These are phyloP conservation scores for Ctenoplectra terminalis DNA, from an alignment of 1,140 invertebrate genomes.

Conservation along the genomic window DNA sequence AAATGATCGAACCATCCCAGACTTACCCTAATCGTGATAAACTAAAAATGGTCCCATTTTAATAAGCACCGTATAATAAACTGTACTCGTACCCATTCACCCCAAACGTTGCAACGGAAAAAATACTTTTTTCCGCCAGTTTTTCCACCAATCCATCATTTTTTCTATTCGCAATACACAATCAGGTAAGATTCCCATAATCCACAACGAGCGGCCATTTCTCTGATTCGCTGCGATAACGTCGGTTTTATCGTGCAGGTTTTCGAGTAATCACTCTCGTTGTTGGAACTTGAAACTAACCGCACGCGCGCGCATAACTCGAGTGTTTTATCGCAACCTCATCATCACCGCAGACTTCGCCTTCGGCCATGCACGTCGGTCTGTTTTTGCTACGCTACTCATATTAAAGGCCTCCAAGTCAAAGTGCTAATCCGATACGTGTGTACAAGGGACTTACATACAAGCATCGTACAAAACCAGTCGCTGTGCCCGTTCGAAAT, in stretches of 20 bases:
- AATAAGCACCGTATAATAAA: too few relatives aligned
- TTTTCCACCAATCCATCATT: too few relatives aligned
- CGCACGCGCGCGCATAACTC: slow-evolving; percentile 67
- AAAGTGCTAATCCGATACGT: slow-evolving; percentile 69
- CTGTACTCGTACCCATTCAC: too few relatives aligned
- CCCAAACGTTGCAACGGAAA: too few relatives aligned
- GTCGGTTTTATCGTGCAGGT: slow-evolving; percentile 51
- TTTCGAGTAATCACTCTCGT: slow-evolving; percentile 64
- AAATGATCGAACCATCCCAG: too few relatives aligned
- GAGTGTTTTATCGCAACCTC: slow-evolving; percentile 65
- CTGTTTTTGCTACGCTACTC: slow-evolving; percentile 70
- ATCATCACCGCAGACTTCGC: slow-evolving; percentile 65
- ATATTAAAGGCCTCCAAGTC: slow-evolving; percentile 50
- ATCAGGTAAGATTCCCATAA: neutral
- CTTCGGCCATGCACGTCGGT: slow-evolving; percentile 66
- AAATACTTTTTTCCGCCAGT: neutral
- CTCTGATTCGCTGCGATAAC: slow-evolving; percentile 8
- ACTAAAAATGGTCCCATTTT: too few relatives aligned
- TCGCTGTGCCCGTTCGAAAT: slow-evolving; percentile 41
- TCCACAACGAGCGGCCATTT: slow-evolving; percentile 7
- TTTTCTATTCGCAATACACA: neutral
- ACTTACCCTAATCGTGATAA: too few relatives aligned
- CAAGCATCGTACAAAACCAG: slow-evolving; percentile 39
- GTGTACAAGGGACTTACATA: slow-evolving; percentile 17
- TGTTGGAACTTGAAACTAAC: slow-evolving; percentile 62